phyloP scores from a whole-genome alignment of 2,113 vertebrate genomes.

The Agelaius tricolor region DNA sequence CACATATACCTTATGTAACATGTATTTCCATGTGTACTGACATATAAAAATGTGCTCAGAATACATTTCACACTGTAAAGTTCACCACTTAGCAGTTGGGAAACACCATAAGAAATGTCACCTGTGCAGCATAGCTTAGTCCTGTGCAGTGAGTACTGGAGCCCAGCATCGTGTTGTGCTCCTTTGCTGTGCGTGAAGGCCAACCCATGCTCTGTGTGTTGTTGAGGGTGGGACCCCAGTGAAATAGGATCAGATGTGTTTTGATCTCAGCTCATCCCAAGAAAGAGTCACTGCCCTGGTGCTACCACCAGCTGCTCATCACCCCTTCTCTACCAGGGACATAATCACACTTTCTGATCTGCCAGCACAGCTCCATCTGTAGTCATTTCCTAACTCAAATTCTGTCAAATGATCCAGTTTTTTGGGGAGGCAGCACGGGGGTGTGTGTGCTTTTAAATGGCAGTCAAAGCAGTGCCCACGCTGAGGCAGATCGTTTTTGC shows the following conservation, averaged over 20 bases:
- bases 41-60: background rate
- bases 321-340: background rate
- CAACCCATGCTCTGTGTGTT: accelerated
- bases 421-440: background rate
- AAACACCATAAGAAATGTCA: background rate
- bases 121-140: background rate
- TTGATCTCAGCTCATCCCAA: background rate
- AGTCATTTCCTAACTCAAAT: background rate
- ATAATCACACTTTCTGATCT: constrained; percentile 13
- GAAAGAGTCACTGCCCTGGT: background rate
- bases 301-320: background rate
- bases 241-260: background rate
- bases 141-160: background rate
- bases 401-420: background rate
- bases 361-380: constrained; percentile 37
- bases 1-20: background rate
- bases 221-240: background rate
- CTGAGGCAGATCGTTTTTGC: background rate
- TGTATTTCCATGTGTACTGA: background rate
- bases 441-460: background rate
- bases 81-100: background rate
- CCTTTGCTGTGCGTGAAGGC: background rate
- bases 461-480: background rate
- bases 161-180: accelerated
- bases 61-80: background rate